Evolutionary conservation across 37 sponge, comb jelly and placozoan genomes (phyloP).

Genomic region (Lycopodina hypogea): DNA sequence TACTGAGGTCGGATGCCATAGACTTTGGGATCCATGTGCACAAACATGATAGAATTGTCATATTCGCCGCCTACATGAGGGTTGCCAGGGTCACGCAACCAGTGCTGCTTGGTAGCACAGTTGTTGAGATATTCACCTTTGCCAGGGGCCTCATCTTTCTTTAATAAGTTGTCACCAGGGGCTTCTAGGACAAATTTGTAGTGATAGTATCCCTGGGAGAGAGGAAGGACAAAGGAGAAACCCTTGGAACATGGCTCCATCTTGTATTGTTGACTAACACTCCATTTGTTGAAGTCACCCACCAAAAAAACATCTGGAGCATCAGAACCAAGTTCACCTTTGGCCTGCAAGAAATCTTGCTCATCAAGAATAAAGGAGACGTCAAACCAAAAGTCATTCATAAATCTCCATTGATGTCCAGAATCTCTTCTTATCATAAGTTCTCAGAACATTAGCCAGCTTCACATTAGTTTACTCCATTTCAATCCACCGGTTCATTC

Average conservation of each 20-base stretch:
- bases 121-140: too few relatives aligned
- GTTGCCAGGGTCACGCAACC: slow-evolving; percentile 60
- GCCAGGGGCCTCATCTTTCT: too few relatives aligned
- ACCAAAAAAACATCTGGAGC: slow-evolving; percentile 39
- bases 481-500: too few relatives aligned
- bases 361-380: slow-evolving; percentile 49
- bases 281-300: slow-evolving; percentile 88
- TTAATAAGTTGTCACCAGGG: too few relatives aligned
- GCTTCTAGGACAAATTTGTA: slow-evolving; percentile 69
- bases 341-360: neutral
- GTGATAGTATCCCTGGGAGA: slow-evolving; percentile 76
- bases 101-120: slow-evolving; percentile 43
- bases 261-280: slow-evolving; percentile 10
- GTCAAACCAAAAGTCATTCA: slow-evolving; percentile 78
- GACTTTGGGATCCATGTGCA: slow-evolving; percentile 84
- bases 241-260: slow-evolving; percentile 65
- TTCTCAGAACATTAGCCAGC: neutral
- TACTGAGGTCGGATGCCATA: slow-evolving; percentile 48
- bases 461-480: neutral
- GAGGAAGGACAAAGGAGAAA: slow-evolving; percentile 47
- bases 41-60: slow-evolving; percentile 88
- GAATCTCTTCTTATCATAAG: neutral
- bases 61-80: slow-evolving; percentile 50
- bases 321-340: neutral
- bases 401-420: slow-evolving; percentile 23